Percentiles rank a stretch among this genome's conserved stretches.
These are phyloP conservation scores for Dugesia japonica DNA, from an alignment of 2,888 invertebrate genomes.

Conservation along the genomic window DNA sequence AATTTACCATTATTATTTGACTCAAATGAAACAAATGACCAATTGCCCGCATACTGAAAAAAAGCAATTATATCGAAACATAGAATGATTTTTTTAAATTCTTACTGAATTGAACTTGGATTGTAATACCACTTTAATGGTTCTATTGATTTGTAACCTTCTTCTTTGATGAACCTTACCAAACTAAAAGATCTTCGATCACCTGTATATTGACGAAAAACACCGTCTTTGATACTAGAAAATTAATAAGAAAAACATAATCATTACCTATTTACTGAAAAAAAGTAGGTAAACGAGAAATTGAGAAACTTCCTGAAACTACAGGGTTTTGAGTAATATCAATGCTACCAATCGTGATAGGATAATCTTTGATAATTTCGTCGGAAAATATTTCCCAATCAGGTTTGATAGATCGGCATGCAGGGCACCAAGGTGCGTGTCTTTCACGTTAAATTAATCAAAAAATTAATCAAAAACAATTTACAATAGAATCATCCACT, in stretches of 20 bases:
- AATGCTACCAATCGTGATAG: background rate
- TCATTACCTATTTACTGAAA: background rate
- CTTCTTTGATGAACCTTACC: background rate
- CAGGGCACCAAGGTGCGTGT: background rate
- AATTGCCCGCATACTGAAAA: background rate
- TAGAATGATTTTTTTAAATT: too few species aligned
- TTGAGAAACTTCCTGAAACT: background rate
- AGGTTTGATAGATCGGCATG: background rate
- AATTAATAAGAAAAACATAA: background rate
- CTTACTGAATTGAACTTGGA: background rate
- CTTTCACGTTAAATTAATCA: too few species aligned
- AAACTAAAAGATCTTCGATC: background rate
- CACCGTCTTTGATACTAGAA: background rate
- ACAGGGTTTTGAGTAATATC: background rate
- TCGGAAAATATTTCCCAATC: background rate
- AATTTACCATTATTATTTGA: background rate
- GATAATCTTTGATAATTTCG: background rate
- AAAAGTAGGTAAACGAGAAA: background rate
- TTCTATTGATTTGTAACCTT: background rate
- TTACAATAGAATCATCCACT: slow-evolving; percentile 4
- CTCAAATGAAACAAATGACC: background rate
- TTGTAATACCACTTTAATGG: background rate
- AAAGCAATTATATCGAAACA: background rate
- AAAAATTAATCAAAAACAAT: background rate
- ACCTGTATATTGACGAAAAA: background rate